phyloP scores from a whole-genome alignment of 2,797 vertebrate species.

The Phaenicophaeus curvirostris region DNA sequence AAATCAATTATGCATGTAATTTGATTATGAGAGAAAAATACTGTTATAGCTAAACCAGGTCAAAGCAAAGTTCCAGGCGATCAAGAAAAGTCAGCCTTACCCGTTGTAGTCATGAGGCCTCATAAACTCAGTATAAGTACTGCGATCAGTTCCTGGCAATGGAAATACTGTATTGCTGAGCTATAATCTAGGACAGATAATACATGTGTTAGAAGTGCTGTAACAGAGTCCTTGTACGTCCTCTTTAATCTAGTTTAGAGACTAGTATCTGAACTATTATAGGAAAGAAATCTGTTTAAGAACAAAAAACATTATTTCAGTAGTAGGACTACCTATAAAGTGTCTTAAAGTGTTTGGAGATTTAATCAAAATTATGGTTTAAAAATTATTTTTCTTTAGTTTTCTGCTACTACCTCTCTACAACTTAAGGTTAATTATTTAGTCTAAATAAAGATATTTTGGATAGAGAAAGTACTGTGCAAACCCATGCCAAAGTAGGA shows the following conservation, averaged over 20 bases:
- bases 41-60: not conserved
- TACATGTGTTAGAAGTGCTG: not conserved
- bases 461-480: not conserved
- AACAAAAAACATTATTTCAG: not conserved
- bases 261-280: not conserved
- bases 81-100: not conserved
- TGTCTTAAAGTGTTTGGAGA: not conserved
- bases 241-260: not conserved
- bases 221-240: not conserved
- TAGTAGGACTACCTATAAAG: not conserved
- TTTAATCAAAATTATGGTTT: not conserved
- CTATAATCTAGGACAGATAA: not conserved
- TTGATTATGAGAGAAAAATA: not conserved
- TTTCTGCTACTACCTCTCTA: not conserved
- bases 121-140: not conserved
- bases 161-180: not conserved
- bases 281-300: not conserved
- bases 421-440: not conserved
- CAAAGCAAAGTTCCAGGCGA: not conserved
- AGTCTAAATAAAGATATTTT: not conserved
- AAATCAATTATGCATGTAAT: not conserved
- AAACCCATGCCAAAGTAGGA: not conserved
- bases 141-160: not conserved
- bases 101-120: not conserved
- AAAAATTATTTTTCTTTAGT: not conserved